Conservation (phyloP, 2,797 vertebrate genomes). For the Chlorospingus semifuscus region DNA sequence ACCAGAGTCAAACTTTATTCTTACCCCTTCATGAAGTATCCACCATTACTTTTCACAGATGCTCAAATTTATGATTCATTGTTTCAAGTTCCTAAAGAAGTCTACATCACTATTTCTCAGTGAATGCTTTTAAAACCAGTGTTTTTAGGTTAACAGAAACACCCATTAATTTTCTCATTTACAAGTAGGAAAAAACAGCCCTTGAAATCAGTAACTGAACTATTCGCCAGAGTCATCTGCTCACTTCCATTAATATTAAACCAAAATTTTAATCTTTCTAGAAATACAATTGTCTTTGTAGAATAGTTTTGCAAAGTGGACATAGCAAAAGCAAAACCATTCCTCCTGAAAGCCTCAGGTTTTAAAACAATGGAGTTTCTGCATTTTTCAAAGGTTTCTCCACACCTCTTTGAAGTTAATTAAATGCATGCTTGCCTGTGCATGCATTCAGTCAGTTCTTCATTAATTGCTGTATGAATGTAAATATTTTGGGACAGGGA, state of each 20-base stretch:
- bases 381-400: background rate
- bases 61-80: background rate
- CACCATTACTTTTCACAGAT: background rate
- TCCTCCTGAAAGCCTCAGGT: background rate
- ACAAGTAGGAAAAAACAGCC: background rate
- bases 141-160: background rate
- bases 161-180: background rate
- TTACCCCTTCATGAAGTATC: background rate
- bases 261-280: background rate
- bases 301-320: background rate
- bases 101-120: background rate
- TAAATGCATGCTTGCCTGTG: background rate
- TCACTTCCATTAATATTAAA: background rate
- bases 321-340: background rate
- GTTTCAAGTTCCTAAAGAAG: background rate
- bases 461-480: background rate
- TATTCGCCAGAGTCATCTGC: background rate
- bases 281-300: background rate
- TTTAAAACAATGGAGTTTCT: background rate
- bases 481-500: background rate
- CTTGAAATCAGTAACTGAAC: background rate
- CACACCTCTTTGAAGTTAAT: background rate
- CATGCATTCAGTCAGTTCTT: background rate
- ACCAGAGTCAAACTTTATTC: background rate
- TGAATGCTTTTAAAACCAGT: background rate